Evolutionary conservation across 2,888 invertebrate genomes (phyloP), one percentile per base, ranked within the genome.

Genomic region (Folsomia manolachei): DNA sequence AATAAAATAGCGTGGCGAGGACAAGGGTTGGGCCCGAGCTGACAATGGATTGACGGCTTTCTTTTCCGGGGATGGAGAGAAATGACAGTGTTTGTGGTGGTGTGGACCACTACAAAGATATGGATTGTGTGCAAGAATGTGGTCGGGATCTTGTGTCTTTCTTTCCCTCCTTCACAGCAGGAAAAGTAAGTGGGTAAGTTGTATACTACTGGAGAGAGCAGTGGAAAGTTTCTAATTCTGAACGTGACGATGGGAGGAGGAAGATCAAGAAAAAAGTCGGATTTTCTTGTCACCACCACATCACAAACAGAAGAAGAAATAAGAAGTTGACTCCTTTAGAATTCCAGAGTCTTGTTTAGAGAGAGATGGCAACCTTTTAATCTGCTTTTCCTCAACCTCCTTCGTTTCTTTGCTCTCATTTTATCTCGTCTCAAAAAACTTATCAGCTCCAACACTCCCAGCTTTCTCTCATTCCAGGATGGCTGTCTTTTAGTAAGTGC

Each of bases 271-370:
- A 56, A 56, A 56, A 56, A 19, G 56, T 56, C 56, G 56, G 56
- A 56, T 64, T 27, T 27, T 27, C 39, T 64, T 64, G 64, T 27
- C 64, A 64, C 26, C 64, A 64, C 26, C 26, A 23, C 64, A 64
- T 64, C 64, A 64, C 19, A 64, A 64, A 64, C 64, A 64, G 64
- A 27, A 27, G 64, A 27, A 27, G 63, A 25, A 24, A 63, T 63
- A 63, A 63, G 18, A 63, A 63, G 63, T 63, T 63, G 21, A 25
- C 19, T 19, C 24, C 24, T 19, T 63, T 23, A 19, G 18, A 63
- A 60, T 21, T 60, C 60, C 60, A 7, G 7, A 63, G 23, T 63
- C 63, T 24, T 63, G 63, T 63, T 63, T 25, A n/a, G n/a, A n/a
- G n/a, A n/a, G 25, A 60, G 19, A 24, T 63, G 14, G 63, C 24